Conservation (phyloP, 2,113 vertebrate genomes). For the Marcusenius ussheri region DNA sequence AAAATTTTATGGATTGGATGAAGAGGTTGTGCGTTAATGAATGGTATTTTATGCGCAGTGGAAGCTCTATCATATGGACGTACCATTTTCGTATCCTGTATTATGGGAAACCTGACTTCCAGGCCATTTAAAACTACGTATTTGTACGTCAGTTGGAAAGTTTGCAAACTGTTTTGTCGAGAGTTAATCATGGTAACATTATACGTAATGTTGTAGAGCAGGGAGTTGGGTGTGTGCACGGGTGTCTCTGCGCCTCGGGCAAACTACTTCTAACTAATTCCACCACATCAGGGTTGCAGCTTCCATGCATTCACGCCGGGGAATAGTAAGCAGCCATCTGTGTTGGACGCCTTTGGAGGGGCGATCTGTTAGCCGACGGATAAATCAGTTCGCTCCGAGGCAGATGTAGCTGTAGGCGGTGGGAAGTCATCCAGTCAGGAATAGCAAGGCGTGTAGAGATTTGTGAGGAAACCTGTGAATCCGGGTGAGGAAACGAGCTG, state of each 20-base stretch:
- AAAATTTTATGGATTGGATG: background rate
- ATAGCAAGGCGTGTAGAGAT: background rate
- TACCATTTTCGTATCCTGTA: background rate
- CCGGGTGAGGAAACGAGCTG: background rate
- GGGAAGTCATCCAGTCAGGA: background rate
- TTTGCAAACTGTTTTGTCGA: background rate
- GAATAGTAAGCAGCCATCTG: background rate
- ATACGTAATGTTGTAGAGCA: background rate
- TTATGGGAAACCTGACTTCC: background rate
- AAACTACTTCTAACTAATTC: background rate
- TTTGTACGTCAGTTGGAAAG: background rate
- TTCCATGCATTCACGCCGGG: background rate
- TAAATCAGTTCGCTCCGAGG: background rate
- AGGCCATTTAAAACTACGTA: background rate
- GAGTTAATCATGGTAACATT: background rate
- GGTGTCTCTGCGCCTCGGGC: background rate
- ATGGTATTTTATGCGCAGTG: background rate
- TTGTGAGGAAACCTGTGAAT: conserved; percentile 13
- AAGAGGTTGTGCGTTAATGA: background rate
- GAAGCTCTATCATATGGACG: background rate
- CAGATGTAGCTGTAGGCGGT: background rate
- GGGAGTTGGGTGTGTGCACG: background rate
- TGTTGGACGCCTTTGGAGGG: background rate
- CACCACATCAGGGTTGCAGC: background rate
- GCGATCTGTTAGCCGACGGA: background rate